Evolutionary conservation across 2,113 vertebrate species (phyloP).

Genomic region (Gnathonemus echidnorhynchus): DNA sequence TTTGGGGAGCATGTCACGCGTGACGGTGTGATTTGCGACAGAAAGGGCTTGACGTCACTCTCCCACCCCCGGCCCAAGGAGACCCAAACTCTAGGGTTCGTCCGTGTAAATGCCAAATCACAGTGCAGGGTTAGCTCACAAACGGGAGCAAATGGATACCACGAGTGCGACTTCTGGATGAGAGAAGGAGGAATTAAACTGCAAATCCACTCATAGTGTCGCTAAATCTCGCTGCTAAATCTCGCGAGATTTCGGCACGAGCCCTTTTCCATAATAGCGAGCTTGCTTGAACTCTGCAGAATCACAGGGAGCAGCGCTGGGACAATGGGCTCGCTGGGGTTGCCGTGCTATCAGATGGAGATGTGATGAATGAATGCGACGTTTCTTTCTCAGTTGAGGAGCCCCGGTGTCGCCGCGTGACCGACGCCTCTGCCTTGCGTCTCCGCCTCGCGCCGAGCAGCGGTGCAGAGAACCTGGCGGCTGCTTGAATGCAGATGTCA

Average conservation of each 20-base stretch:
- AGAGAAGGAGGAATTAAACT: background rate
- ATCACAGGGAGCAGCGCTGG: background rate
- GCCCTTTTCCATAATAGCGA: conserved; percentile 20
- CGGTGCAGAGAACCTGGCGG: background rate
- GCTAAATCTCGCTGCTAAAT: background rate
- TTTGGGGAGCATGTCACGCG: background rate
- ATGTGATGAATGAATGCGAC: conserved; percentile 14
- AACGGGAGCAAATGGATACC: background rate
- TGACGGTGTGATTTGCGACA: background rate
- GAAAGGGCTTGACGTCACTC: background rate
- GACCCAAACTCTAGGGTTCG: background rate
- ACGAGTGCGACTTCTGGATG: background rate
- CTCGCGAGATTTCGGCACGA: conserved; percentile 31
- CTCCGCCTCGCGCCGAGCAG: background rate
- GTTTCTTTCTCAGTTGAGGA: background rate
- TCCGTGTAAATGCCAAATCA: background rate
- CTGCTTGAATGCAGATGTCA: conserved; percentile 6
- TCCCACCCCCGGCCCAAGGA: background rate
- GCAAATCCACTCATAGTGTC: background rate
- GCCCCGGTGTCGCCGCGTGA: background rate
- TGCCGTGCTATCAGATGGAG: background rate
- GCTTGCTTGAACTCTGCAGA: conserved; percentile 19
- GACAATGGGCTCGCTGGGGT: background rate
- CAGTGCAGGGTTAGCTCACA: background rate
- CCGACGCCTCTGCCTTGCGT: background rate